Evolutionary conservation across 2,888 invertebrate species (phyloP).

Genomic region (Hermaeophaga mercurialis): DNA sequence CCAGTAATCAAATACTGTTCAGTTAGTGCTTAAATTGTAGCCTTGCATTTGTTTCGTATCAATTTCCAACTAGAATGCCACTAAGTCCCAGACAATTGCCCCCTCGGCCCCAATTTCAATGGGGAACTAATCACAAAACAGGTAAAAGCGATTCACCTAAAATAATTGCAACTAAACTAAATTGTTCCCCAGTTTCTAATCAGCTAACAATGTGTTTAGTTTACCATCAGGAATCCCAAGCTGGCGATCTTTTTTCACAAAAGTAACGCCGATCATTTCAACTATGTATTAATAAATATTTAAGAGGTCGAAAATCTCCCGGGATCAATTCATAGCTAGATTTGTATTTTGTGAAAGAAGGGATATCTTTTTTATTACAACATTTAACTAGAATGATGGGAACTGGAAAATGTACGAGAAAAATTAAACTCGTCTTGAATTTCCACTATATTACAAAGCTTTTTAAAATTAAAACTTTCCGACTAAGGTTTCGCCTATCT

Average conservation of each 20-base stretch:
- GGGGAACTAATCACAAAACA: constrained; percentile 5
- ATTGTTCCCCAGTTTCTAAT: constrained; percentile 32
- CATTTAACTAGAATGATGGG: no score
- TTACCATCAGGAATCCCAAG: constrained; percentile 24
- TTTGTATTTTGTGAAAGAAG: constrained; percentile 6
- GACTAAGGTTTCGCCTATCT: no score
- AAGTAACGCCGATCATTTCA: constrained; percentile 21
- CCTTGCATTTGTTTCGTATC: no score
- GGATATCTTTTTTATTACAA: no score
- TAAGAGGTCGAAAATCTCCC: constrained; percentile 13
- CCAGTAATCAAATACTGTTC: no score
- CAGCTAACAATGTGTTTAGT: constrained; percentile 30
- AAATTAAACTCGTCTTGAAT: no score
- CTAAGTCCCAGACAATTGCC: no score
- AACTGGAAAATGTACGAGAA: no score
- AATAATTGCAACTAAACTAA: constrained; percentile 15
- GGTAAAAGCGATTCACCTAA: constrained; percentile 1
- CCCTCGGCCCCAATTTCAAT: constrained; percentile 2
- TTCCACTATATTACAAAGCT: no score
- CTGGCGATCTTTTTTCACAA: constrained; percentile 20
- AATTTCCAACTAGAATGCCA: no score
- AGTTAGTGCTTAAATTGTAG: no score
- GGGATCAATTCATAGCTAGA: constrained; percentile 10
- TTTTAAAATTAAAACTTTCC: no score
- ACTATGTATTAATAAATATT: constrained; percentile 24